These are phyloP conservation scores for Meghimatium bilineatum DNA, from an alignment of 2,888 invertebrate genomes.

Conservation along the genomic window DNA sequence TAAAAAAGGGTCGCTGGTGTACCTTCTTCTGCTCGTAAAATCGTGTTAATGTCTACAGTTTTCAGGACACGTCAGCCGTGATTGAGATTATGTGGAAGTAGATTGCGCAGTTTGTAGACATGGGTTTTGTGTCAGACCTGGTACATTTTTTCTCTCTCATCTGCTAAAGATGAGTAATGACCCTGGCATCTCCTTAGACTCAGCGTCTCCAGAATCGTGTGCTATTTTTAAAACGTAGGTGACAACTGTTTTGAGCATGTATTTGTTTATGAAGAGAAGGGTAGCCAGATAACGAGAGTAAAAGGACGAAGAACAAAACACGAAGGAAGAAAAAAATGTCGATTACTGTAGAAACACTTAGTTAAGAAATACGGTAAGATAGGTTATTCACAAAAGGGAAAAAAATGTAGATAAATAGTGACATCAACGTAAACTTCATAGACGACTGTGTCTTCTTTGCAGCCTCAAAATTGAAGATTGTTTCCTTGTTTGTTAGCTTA, in stretches of 20 bases:
- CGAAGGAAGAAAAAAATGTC: too few species aligned
- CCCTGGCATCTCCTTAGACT: neutral
- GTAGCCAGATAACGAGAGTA: too few species aligned
- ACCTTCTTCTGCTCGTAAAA: conserved; percentile 10
- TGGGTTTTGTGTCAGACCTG: neutral
- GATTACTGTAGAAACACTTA: too few species aligned
- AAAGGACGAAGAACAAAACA: too few species aligned
- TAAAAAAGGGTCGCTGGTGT: neutral
- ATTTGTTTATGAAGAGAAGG: too few species aligned
- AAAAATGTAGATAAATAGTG: too few species aligned
- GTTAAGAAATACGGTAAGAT: too few species aligned
- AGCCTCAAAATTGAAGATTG: neutral
- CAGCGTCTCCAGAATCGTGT: neutral
- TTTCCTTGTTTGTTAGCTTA: too few species aligned
- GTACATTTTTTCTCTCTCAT: neutral
- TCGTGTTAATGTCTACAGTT: neutral
- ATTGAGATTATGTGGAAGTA: neutral
- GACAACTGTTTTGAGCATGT: neutral
- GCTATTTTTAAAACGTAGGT: neutral
- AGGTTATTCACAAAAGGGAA: too few species aligned
- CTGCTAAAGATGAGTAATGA: conserved; percentile 11
- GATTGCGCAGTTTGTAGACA: neutral
- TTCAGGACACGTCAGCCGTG: neutral
- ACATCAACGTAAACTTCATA: too few species aligned
- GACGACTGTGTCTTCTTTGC: neutral